Conservation (phyloP, 2,888 invertebrate genomes). For the Eupithecia centaureata region DNA sequence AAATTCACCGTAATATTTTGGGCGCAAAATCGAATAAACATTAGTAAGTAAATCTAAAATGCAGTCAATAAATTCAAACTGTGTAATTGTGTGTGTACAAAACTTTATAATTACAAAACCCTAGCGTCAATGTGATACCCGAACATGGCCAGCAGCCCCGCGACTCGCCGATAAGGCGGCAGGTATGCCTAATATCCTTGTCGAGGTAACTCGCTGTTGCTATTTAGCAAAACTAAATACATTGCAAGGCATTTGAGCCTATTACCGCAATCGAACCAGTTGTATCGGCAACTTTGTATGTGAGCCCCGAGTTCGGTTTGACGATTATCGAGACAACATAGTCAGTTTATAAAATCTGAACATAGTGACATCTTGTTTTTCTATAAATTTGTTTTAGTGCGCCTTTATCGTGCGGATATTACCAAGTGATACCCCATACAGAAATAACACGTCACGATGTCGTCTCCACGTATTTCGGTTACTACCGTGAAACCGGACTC, state of each 20-base stretch:
- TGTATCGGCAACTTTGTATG: neutral
- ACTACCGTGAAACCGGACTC: too few species aligned
- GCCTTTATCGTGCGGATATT: too few species aligned
- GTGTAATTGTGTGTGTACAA: neutral
- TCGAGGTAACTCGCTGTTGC: constrained; percentile 27
- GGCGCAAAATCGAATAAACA: neutral
- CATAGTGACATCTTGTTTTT: neutral
- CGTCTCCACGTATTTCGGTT: too few species aligned
- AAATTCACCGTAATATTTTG: neutral
- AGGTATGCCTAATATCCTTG: constrained; percentile 36
- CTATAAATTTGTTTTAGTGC: neutral
- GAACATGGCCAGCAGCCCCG: constrained; percentile 38
- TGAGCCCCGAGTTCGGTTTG: neutral
- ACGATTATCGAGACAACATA: too few species aligned
- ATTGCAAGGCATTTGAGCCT: constrained; percentile 9
- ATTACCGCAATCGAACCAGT: constrained; percentile 10
- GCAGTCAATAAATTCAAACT: neutral
- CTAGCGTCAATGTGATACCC: constrained; percentile 39
- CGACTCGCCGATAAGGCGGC: constrained; percentile 29
- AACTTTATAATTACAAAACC: constrained; percentile 42
- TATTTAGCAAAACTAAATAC: constrained; percentile 29
- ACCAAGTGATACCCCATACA: too few species aligned
- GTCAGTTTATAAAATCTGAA: too few species aligned
- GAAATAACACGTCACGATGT: too few species aligned
- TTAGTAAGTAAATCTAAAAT: neutral